Percentiles rank a stretch among this genome's conserved stretches.
Conservation (phyloP, 1,140 invertebrate genomes). For the Aphaenogaster floridana region DNA sequence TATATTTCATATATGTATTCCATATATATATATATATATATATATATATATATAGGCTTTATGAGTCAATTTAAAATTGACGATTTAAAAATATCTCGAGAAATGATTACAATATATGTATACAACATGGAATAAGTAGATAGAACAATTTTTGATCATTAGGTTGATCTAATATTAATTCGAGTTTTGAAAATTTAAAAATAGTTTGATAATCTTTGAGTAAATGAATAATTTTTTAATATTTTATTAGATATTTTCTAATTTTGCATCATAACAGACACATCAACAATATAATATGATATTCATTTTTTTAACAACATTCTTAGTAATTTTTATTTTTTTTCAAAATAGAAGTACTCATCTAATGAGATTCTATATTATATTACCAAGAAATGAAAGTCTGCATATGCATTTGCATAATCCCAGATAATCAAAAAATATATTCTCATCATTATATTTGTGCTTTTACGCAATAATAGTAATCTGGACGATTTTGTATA, state of each 20-base stretch:
- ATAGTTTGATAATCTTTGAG: constrained; percentile 2
- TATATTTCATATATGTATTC: too few relatives aligned
- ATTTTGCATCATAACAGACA: constrained; percentile 15
- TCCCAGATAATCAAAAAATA: constrained; percentile 57
- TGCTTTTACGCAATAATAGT: constrained; percentile 42
- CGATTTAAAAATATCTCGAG: not conserved
- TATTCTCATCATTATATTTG: constrained; percentile 53
- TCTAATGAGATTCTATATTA: constrained; percentile 37
- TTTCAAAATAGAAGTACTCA: constrained; percentile 31
- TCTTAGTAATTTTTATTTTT: constrained; percentile 20
- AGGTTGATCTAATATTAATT: not conserved
- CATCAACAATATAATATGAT: constrained; percentile 37
- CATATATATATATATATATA: too few relatives aligned
- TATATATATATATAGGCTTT: not conserved
- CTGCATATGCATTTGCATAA: constrained; percentile 30
- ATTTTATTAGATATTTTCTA: constrained; percentile 12
- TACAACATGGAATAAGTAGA: not conserved
- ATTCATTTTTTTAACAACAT: constrained; percentile 44
- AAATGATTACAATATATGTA: not conserved
- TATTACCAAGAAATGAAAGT: constrained; percentile 41
- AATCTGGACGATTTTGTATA: constrained; percentile 59
- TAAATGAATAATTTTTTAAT: constrained; percentile 7
- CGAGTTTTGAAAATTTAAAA: constrained; percentile 26
- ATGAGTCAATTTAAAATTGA: constrained; percentile 16
- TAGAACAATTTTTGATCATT: not conserved